These are phyloP conservation scores for Salvelinus fontinalis DNA, from an alignment of 2,113 vertebrate genomes.

Conservation along the genomic window DNA sequence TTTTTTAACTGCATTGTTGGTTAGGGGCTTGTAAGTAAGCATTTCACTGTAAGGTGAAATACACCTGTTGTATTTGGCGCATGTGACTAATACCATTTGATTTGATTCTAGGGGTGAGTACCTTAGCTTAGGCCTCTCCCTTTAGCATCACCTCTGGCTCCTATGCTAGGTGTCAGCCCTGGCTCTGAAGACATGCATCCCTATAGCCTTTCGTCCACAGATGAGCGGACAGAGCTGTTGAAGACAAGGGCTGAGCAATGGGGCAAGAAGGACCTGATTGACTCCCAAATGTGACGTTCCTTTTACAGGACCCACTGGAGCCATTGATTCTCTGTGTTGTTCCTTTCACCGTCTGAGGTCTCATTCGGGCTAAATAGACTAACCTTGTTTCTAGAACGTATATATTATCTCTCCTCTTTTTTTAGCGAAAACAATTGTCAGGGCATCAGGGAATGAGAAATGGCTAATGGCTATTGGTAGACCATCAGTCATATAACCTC, in stretches of 20 bases:
- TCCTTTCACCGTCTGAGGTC: neutral
- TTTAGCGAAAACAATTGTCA: conserved; percentile 10
- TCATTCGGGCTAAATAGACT: conserved; percentile 1
- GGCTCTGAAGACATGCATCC: no score
- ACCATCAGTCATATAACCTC: conserved; percentile 45
- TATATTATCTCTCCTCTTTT: neutral
- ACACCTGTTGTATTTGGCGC: no score
- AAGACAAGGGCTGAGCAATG: neutral
- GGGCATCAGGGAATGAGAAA: conserved; percentile 36
- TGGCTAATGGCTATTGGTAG: conserved; percentile 63
- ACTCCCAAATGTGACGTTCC: neutral
- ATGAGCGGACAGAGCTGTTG: neutral
- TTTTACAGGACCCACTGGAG: neutral
- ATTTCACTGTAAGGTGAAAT: no score
- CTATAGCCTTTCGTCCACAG: neutral
- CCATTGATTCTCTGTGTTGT: conserved; percentile 3
- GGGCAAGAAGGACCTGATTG: neutral
- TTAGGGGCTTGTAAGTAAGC: no score
- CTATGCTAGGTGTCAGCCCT: no score
- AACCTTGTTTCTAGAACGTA: neutral
- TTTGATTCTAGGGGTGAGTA: neutral
- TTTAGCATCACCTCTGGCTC: neutral
- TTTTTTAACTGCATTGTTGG: no score
- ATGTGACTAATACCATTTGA: no score
- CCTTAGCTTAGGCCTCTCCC: neutral